Conservation (phyloP, 2,888 invertebrate species). For the Troides helena region DNA sequence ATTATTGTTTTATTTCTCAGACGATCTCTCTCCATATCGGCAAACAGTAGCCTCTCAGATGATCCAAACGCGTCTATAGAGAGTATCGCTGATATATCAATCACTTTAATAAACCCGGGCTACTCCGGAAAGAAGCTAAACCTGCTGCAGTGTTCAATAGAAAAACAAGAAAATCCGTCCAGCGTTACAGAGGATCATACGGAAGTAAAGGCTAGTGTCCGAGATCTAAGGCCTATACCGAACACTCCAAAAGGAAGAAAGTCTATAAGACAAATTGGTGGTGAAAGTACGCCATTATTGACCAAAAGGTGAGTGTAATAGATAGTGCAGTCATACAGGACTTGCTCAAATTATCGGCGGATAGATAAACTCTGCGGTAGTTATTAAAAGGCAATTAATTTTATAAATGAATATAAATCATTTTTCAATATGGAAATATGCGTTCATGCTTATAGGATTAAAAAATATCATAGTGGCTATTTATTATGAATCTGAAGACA, state of each 20-base stretch:
- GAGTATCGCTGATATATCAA: constrained; percentile 70
- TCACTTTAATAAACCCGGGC: constrained; percentile 66
- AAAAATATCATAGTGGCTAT: too few species aligned
- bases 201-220: constrained; percentile 9
- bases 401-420: too few species aligned
- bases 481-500: too few species aligned
- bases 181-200: not conserved
- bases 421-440: too few species aligned
- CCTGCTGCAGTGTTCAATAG: not conserved
- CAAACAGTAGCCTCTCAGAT: constrained; percentile 69
- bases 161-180: not conserved
- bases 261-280: constrained; percentile 48
- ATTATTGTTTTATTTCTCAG: constrained; percentile 40
- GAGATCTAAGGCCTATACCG: constrained; percentile 16
- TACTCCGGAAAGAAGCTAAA: constrained; percentile 37
- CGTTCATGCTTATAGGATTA: too few species aligned
- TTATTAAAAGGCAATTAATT: too few species aligned
- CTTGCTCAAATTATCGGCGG: too few species aligned
- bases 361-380: too few species aligned
- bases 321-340: too few species aligned
- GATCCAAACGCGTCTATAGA: constrained; percentile 70
- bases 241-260: constrained; percentile 54
- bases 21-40: constrained; percentile 63
- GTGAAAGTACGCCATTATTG: constrained; percentile 48
- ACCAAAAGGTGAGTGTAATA: constrained; percentile 47